Conservation (phyloP, 2,113 vertebrate species). For the Pygathrix nemaeus region DNA sequence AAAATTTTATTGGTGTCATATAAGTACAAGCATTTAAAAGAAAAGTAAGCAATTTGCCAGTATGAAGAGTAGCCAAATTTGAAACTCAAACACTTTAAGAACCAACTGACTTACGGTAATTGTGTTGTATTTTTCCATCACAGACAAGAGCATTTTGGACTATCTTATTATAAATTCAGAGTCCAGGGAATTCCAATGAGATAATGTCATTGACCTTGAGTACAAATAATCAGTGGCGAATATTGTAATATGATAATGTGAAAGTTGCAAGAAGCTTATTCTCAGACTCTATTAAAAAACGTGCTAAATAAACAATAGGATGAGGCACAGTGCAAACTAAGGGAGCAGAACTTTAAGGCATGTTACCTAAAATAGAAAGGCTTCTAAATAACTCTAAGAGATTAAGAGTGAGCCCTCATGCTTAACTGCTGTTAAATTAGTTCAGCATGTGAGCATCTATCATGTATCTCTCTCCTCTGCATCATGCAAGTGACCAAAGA, state of each 20-base stretch:
- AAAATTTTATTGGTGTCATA: slow-evolving; percentile 59
- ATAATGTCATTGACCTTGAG: slow-evolving; percentile 84
- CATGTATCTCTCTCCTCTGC: background rate
- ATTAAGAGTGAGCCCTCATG: slow-evolving; percentile 71
- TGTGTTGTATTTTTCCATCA: slow-evolving; percentile 76
- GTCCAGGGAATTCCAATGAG: slow-evolving; percentile 83
- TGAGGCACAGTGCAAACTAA: slow-evolving; percentile 77
- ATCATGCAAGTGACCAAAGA: slow-evolving; percentile 13
- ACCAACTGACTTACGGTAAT: slow-evolving; percentile 66
- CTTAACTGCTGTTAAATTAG: slow-evolving; percentile 29
- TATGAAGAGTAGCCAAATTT: slow-evolving; percentile 52
- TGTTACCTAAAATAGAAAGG: slow-evolving; percentile 74
- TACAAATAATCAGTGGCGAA: slow-evolving; percentile 82
- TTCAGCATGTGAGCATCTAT: slow-evolving; percentile 22
- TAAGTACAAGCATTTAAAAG: slow-evolving; percentile 55
- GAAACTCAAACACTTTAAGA: slow-evolving; percentile 64
- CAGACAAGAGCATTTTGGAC: slow-evolving; percentile 76
- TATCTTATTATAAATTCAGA: slow-evolving; percentile 76
- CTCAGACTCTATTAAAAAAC: slow-evolving; percentile 83
- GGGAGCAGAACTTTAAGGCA: slow-evolving; percentile 76
- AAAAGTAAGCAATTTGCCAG: slow-evolving; percentile 55
- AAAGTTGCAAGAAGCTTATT: slow-evolving; percentile 81
- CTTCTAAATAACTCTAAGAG: slow-evolving; percentile 71
- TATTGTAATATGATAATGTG: slow-evolving; percentile 83
- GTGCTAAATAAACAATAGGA: slow-evolving; percentile 83